Conservation (phyloP, 2,888 invertebrate species). For the Apamea epomidion region DNA sequence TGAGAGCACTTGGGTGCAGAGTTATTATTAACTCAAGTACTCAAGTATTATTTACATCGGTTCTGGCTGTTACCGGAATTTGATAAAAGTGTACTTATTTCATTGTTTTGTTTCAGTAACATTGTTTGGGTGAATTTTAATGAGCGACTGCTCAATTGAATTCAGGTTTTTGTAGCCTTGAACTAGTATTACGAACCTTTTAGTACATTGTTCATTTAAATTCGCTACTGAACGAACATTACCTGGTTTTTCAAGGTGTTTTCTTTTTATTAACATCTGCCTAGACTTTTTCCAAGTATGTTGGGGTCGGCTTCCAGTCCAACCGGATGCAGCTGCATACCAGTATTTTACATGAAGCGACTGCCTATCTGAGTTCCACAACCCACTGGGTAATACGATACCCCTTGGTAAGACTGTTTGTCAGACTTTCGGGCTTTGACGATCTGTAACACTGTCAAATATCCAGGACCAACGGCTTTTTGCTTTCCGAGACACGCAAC, state of each 20-base stretch:
- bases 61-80: slow-evolving; percentile 21
- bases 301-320: no score
- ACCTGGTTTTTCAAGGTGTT: neutral
- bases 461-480: no score
- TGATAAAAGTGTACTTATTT: slow-evolving; percentile 35
- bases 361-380: no score
- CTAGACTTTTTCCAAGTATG: no score
- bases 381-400: no score
- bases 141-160: slow-evolving; percentile 19
- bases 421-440: no score
- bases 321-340: no score
- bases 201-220: slow-evolving; percentile 18
- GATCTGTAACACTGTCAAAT: no score
- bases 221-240: neutral
- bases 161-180: slow-evolving; percentile 43
- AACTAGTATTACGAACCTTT: slow-evolving; percentile 23
- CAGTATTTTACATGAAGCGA: no score
- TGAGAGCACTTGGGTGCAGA: neutral
- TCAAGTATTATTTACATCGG: slow-evolving; percentile 1
- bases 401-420: no score
- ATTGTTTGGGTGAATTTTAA: slow-evolving; percentile 47
- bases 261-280: no score
- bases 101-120: slow-evolving; percentile 42
- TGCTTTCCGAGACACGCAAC: no score
- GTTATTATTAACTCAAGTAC: slow-evolving; percentile 3